Evolutionary conservation across 2,113 vertebrate genomes (phyloP).

Genomic region (Apistogramma diplotaenia): DNA sequence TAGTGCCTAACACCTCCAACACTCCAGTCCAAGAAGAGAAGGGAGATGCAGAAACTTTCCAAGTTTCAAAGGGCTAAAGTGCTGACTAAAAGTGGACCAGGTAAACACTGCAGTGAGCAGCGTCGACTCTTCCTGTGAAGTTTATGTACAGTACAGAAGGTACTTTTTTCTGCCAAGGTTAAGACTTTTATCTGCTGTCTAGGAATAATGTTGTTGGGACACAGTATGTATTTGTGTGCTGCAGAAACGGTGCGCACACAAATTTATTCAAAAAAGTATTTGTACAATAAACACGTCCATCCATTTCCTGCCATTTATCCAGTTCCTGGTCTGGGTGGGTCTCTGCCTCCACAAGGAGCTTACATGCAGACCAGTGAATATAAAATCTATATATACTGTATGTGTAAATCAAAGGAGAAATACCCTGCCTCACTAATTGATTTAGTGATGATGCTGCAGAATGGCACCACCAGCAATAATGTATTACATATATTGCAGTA

Average conservation of each 20-base stretch:
- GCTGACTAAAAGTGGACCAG: slow-evolving; percentile 52
- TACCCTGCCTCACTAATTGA: not conserved
- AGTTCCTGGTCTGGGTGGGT: not conserved
- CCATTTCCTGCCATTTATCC: not conserved
- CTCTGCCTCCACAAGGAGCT: too few species aligned
- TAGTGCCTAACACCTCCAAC: slow-evolving; percentile 14
- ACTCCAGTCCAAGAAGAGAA: not conserved
- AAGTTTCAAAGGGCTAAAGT: slow-evolving; percentile 47
- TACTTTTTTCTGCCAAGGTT: not conserved
- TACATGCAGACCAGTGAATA: not conserved
- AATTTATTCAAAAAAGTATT: not conserved
- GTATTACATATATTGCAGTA: slow-evolving; percentile 16
- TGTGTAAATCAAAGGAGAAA: slow-evolving; percentile 16
- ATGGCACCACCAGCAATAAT: not conserved
- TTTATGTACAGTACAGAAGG: slow-evolving; percentile 22
- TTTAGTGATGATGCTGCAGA: not conserved
- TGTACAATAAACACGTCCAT: not conserved
- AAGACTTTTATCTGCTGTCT: not conserved
- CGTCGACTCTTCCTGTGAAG: slow-evolving; percentile 17
- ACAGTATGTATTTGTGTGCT: not conserved
- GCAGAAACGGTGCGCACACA: not conserved
- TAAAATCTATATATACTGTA: not conserved
- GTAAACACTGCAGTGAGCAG: slow-evolving; percentile 12
- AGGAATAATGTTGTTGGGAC: not conserved
- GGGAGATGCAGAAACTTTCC: slow-evolving; percentile 28